Evolutionary conservation across 2,888 invertebrate species (phyloP), one percentile per base, ranked within the genome.

Genomic region (Coleophora flavipennella): DNA sequence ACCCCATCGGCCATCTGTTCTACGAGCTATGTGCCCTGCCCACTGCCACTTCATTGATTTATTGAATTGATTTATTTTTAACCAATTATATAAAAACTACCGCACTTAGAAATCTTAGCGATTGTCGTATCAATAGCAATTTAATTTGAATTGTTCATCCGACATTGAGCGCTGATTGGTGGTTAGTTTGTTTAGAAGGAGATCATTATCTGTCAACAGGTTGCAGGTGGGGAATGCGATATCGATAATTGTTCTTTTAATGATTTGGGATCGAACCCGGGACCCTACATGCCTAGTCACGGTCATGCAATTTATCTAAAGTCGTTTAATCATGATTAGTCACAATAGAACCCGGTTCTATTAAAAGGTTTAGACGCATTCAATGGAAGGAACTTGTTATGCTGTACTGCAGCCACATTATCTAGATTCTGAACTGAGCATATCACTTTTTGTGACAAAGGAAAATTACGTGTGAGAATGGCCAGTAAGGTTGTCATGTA

Each of bases 241-340:
- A 83, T 78, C 79, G 79, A 81, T 83, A 80, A 83, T 84, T 81
- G 81, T 83, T 78, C 78, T 80, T 79, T 74, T 84, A 81, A 84
- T 81, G 83, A 79, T 81, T 77, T 74, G 74, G 76, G 79, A 72
- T 74, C 75, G 74, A 58, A 57, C 62, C 59, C 62, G 62, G 62
- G 60, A 63, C 63, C 66, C 67, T 73, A 72, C 68, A 73, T 85
- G 85, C 84, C 73, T 75, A 84, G 85, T 85, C 85, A 85, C 63
- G 84, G 72, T 57, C 77, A 78, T 77, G 85, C 85, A 85, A 85
- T 85, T 84, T 85, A 80, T 83, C 80, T 81, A 79, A 79, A 78
- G 74, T 76, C 84, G 77, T 83, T 83, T 84, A 77, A 85, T 85
- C 83, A 80, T 84, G 84, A 83, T 84, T 81, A 81, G 81, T 80